Evolutionary conservation across 2,797 vertebrate genomes (phyloP).

Genomic region (Sciurus vulgaris): DNA sequence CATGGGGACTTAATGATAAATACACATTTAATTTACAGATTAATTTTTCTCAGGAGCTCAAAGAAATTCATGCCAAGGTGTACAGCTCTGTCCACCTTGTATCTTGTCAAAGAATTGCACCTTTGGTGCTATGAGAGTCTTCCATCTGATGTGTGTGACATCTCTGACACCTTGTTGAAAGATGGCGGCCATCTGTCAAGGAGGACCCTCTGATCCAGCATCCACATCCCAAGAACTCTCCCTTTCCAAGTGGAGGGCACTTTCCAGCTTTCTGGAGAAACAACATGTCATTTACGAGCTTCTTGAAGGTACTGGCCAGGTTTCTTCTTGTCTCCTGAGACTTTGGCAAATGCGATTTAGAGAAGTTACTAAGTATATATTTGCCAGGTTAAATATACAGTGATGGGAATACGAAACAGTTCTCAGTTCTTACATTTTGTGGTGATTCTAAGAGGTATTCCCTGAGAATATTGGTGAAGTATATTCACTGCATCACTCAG

Average conservation of each 20-base stretch:
- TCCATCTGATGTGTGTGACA: background rate
- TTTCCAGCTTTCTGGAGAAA: constrained; percentile 32
- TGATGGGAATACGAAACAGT: background rate
- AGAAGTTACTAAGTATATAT: constrained; percentile 28
- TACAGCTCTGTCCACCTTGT: background rate
- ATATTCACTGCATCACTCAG: constrained; percentile 31
- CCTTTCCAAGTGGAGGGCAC: background rate
- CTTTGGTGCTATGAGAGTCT: background rate
- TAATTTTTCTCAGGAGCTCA: constrained; percentile 31
- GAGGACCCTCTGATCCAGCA: background rate
- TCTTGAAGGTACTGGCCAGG: background rate
- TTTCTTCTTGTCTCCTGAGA: constrained; percentile 28
- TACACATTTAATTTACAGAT: constrained; percentile 22
- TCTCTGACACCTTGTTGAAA: constrained; percentile 22
- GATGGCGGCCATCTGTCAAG: background rate
- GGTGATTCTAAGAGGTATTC: constrained; percentile 53
- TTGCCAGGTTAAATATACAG: constrained; percentile 65
- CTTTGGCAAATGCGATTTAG: background rate
- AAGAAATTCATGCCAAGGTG: background rate
- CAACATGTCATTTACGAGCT: background rate
- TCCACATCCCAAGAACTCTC: background rate
- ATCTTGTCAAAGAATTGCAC: background rate
- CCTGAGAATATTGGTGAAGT: constrained; percentile 59
- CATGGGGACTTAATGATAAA: background rate
- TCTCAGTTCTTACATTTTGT: constrained; percentile 36